Conservation (phyloP, 2,888 invertebrate species). For the Drosophila conformis region DNA sequence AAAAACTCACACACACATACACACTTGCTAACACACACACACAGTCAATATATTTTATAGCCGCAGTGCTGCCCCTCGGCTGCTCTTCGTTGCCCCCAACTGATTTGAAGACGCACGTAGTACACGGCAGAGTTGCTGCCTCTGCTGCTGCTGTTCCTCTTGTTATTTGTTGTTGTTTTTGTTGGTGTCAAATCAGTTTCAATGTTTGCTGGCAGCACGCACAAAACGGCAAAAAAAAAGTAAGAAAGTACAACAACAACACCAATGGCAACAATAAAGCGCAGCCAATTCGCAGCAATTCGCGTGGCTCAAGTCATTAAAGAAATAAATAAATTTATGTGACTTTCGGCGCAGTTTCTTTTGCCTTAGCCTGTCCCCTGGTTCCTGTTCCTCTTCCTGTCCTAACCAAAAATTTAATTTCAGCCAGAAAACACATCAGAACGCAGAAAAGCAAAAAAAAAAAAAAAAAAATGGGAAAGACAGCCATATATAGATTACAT, state of each 20-base stretch:
- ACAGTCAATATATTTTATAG: conserved; percentile 78
- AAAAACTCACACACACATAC: conserved; percentile 15
- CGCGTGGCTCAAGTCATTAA: conserved; percentile 81
- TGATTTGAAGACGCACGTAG: conserved; percentile 70
- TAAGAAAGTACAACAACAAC: conserved; percentile 30
- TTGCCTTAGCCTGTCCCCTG: conserved; percentile 29
- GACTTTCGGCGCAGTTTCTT: conserved; percentile 69
- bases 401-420: conserved; percentile 63
- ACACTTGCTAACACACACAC: conserved; percentile 31
- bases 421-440: conserved; percentile 15
- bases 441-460: conserved; percentile 1
- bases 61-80: conserved; percentile 43
- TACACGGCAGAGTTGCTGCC: conserved; percentile 56
- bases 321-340: conserved; percentile 83
- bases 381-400: conserved; percentile 8
- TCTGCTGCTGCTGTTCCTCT: conserved; percentile 15
- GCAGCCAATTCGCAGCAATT: conserved; percentile 71
- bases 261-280: conserved; percentile 35
- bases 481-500: conserved; percentile 52
- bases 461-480: conserved; percentile 13
- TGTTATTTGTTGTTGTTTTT: conserved; percentile 27
- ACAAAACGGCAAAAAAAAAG: conserved; percentile 29
- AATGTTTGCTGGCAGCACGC: conserved; percentile 69
- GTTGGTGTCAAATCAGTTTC: conserved; percentile 77
- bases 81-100: conserved; percentile 14